A percentile compares a stretch with the other conserved stretches of the same genome.
Conservation (phyloP, 2,113 vertebrate genomes). For the Oenanthe melanoleuca region DNA sequence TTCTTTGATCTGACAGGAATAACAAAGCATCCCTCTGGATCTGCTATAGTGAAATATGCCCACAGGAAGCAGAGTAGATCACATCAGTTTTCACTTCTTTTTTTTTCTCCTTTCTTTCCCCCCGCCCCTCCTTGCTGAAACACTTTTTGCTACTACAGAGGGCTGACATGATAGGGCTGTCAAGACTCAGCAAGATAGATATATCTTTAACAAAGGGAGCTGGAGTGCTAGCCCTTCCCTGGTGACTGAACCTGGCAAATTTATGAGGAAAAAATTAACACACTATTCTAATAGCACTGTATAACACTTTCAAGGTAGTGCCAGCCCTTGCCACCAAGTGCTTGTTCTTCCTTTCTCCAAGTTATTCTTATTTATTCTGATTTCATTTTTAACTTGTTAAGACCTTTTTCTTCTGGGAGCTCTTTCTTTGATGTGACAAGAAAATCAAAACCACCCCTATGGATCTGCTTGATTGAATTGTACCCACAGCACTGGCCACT, state of each 20-base stretch:
- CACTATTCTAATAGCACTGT: not conserved
- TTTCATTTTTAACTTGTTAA: conserved; percentile 24
- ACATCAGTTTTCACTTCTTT: conserved; percentile 65
- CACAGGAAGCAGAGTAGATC: conserved; percentile 69
- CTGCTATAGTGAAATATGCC: conserved; percentile 62
- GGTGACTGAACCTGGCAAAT: conserved; percentile 46
- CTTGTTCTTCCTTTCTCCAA: not conserved
- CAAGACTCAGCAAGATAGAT: conserved; percentile 71
- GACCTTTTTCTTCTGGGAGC: conserved; percentile 1
- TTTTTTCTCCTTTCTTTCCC: not conserved
- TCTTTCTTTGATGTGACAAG: conserved; percentile 45
- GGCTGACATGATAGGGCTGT: conserved; percentile 73
- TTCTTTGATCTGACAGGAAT: conserved; percentile 72
- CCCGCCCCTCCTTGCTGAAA: conserved; percentile 49
- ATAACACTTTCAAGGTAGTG: not conserved
- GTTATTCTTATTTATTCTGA: not conserved
- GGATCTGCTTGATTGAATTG: conserved; percentile 23
- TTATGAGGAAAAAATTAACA: conserved; percentile 59
- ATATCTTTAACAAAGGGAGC: conserved; percentile 68
- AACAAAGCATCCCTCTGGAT: conserved; percentile 68
- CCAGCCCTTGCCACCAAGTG: not conserved
- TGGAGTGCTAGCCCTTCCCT: conserved; percentile 41
- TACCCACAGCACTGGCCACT: not conserved
- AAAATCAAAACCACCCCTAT: conserved; percentile 26
- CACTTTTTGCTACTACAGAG: conserved; percentile 67